Conservation (phyloP, 2,888 invertebrate genomes). For the Chloroclysta siterata region DNA sequence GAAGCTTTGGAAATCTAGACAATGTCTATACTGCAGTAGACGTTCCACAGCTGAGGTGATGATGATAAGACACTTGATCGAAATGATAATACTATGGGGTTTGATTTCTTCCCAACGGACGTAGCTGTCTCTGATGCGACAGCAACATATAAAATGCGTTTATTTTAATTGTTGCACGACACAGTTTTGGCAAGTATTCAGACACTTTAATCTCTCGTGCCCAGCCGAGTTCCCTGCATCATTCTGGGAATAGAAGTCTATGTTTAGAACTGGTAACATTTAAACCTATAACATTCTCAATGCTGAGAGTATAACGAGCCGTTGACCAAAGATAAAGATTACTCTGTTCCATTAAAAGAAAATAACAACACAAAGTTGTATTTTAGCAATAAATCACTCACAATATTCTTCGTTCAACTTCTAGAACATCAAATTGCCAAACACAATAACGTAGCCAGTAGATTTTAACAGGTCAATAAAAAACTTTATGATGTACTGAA, state of each 20-base stretch:
- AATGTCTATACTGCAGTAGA: no score
- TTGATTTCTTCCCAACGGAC: neutral
- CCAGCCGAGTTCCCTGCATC: conserved; percentile 50
- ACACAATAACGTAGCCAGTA: no score
- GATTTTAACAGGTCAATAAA: no score
- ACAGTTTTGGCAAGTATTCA: conserved; percentile 57
- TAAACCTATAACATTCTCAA: conserved; percentile 23
- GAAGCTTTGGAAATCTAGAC: no score
- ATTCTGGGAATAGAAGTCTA: conserved; percentile 51
- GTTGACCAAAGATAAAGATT: neutral
- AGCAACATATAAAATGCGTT: conserved; percentile 11
- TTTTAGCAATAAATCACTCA: neutral
- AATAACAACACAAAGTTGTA: neutral
- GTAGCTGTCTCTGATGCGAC: neutral
- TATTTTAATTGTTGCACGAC: conserved; percentile 40
- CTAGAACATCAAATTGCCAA: no score
- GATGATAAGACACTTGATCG: neutral
- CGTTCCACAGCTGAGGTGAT: neutral
- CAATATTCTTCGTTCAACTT: neutral
- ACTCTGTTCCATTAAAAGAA: neutral
- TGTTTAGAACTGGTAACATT: conserved; percentile 48
- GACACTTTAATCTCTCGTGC: conserved; percentile 45
- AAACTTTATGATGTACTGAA: no score
- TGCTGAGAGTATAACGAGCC: neutral
- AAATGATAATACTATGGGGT: neutral